These are phyloP conservation scores for Cheumatopsyche charites DNA, from an alignment of 1,140 invertebrate genomes.

Conservation along the genomic window DNA sequence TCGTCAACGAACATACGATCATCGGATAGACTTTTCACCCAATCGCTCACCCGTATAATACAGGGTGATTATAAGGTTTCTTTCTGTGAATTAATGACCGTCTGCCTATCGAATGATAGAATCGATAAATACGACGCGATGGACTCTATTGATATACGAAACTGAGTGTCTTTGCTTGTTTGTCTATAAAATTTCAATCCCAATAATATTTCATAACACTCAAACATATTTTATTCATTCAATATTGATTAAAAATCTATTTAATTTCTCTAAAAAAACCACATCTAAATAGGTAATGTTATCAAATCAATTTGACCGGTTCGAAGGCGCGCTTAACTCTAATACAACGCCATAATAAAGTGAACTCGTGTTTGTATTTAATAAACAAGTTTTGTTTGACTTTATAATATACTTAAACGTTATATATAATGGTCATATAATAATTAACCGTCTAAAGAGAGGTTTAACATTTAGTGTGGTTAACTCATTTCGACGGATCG, in stretches of 20 bases:
- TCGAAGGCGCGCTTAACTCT: background rate
- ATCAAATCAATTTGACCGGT: constrained; percentile 5
- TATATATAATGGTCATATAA: constrained; percentile 33
- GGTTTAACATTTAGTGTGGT: constrained; percentile 22
- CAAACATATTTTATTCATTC: background rate
- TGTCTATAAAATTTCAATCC: background rate
- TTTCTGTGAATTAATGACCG: constrained; percentile 36
- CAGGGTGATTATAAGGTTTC: constrained; percentile 38
- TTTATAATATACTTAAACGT: constrained; percentile 27
- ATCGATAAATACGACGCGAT: constrained; percentile 37
- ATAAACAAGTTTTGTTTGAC: constrained; percentile 32
- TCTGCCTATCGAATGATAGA: constrained; percentile 32
- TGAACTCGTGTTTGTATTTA: constrained; percentile 8
- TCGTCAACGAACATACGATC: background rate
- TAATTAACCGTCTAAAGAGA: constrained; percentile 27
- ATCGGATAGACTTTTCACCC: constrained; percentile 28
- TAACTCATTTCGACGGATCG: constrained; percentile 38
- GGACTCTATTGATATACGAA: constrained; percentile 32
- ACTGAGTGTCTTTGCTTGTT: constrained; percentile 31
- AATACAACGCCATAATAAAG: too few species aligned
- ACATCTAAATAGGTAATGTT: background rate
- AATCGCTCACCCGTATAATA: constrained; percentile 37
- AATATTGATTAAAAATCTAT: background rate
- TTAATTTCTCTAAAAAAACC: background rate
- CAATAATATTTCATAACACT: constrained; percentile 21